A percentile compares a stretch with the other conserved stretches of the same genome.
Conservation (phyloP, 2,888 invertebrate species). For the Hirtodrosophila cameraria region DNA sequence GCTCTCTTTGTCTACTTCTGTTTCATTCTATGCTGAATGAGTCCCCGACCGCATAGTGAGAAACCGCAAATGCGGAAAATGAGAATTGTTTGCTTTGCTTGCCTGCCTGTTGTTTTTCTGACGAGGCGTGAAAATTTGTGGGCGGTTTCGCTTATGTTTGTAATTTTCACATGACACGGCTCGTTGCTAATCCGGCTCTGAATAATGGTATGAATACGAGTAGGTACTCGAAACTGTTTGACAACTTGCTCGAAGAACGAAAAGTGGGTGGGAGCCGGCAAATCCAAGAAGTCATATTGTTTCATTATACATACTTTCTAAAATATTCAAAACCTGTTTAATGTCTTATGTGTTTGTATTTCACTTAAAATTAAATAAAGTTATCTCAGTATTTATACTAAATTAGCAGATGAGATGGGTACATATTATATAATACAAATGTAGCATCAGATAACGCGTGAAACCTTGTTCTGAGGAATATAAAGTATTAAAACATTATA, state of each 20-base stretch:
- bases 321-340: not conserved
- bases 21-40: conserved; percentile 6
- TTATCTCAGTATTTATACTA: too few relatives aligned
- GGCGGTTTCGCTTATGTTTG: conserved; percentile 66
- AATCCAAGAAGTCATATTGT: not conserved
- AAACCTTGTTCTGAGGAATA: too few relatives aligned
- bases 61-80: conserved; percentile 76
- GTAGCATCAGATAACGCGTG: too few relatives aligned
- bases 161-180: conserved; percentile 39
- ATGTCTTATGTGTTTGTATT: not conserved
- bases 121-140: conserved; percentile 74
- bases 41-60: conserved; percentile 43
- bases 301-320: too few relatives aligned
- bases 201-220: not conserved
- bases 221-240: conserved; percentile 58
- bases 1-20: not conserved
- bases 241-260: conserved; percentile 54
- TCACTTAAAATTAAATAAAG: not conserved
- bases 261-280: not conserved
- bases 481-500: too few relatives aligned
- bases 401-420: too few relatives aligned
- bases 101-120: conserved; percentile 37
- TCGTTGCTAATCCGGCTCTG: conserved; percentile 49
- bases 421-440: too few relatives aligned
- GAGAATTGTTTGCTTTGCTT: conserved; percentile 60